phyloP scores from a whole-genome alignment of 2,888 invertebrate species.

The Eilema depressum region DNA sequence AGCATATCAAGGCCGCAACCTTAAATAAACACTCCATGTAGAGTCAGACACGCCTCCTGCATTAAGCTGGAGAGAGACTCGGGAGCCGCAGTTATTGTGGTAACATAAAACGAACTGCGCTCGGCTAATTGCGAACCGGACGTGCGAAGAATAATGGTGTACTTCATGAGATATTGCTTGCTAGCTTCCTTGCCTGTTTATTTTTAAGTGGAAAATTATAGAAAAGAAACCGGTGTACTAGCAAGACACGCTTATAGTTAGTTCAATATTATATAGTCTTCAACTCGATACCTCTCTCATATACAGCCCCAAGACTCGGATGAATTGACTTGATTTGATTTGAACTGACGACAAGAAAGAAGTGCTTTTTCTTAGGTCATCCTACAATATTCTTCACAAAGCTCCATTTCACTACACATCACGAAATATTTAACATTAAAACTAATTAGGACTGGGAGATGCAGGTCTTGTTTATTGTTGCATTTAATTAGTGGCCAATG shows the following conservation, averaged over 20 bases:
- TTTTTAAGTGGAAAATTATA: slow-evolving; percentile 30
- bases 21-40: slow-evolving; percentile 58
- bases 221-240: background rate
- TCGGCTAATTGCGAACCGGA: slow-evolving; percentile 65
- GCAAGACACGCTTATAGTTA: background rate
- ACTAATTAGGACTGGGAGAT: too few relatives aligned
- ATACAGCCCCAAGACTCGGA: background rate
- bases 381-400: background rate
- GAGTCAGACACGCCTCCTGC: slow-evolving; percentile 65
- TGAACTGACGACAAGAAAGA: background rate
- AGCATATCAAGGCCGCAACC: slow-evolving; percentile 19
- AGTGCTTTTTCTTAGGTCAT: background rate
- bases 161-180: slow-evolving; percentile 56
- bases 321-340: background rate
- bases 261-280: background rate
- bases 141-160: slow-evolving; percentile 66
- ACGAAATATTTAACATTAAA: too few relatives aligned
- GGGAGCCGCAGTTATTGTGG: slow-evolving; percentile 54
- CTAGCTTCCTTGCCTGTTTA: slow-evolving; percentile 42
- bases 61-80: slow-evolving; percentile 53
- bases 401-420: too few relatives aligned
- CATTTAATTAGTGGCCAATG: too few relatives aligned
- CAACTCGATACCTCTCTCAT: background rate
- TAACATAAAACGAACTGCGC: slow-evolving; percentile 56
- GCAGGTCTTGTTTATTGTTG: too few relatives aligned